A percentile compares a stretch with the other conserved stretches of the same genome.
These are phyloP conservation scores for Semnornis frantzii DNA, from an alignment of 2,113 vertebrate species.

Conservation along the genomic window DNA sequence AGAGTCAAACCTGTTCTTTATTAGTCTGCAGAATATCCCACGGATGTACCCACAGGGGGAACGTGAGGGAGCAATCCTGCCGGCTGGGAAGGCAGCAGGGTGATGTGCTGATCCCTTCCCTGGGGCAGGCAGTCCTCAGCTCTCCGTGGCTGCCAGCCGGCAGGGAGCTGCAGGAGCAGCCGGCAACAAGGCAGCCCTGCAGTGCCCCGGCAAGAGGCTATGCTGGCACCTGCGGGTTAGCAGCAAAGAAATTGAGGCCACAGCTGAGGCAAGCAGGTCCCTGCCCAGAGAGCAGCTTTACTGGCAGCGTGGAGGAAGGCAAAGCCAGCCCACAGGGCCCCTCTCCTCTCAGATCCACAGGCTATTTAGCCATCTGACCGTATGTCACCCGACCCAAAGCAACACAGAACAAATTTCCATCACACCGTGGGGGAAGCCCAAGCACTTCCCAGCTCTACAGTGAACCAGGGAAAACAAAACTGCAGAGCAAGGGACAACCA, in stretches of 20 bases:
- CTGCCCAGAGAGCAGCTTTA: slow-evolving; percentile 22
- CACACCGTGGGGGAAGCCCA: not conserved
- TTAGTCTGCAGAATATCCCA: not conserved
- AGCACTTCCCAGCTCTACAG: not conserved
- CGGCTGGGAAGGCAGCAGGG: not conserved
- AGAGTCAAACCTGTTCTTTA: not conserved
- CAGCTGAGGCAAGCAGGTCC: not conserved
- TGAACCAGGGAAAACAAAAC: not conserved
- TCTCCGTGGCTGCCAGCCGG: not conserved
- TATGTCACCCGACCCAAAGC: not conserved
- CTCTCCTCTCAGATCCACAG: not conserved
- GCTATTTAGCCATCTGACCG: not conserved
- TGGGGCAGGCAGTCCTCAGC: not conserved
- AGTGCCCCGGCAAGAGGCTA: not conserved
- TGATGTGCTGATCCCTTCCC: not conserved
- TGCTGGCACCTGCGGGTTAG: not conserved
- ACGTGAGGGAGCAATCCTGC: not conserved
- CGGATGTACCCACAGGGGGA: not conserved
- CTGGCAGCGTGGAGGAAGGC: not conserved
- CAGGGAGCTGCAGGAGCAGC: not conserved
- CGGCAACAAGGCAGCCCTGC: not conserved
- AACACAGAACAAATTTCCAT: not conserved
- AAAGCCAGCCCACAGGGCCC: slow-evolving; percentile 1
- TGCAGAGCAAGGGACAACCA: not conserved
- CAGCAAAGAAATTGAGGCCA: slow-evolving; percentile 2